Evolutionary conservation across 1,140 invertebrate species (phyloP), one percentile per base, ranked within the genome.

Genomic region (Epicauta chinensis): DNA sequence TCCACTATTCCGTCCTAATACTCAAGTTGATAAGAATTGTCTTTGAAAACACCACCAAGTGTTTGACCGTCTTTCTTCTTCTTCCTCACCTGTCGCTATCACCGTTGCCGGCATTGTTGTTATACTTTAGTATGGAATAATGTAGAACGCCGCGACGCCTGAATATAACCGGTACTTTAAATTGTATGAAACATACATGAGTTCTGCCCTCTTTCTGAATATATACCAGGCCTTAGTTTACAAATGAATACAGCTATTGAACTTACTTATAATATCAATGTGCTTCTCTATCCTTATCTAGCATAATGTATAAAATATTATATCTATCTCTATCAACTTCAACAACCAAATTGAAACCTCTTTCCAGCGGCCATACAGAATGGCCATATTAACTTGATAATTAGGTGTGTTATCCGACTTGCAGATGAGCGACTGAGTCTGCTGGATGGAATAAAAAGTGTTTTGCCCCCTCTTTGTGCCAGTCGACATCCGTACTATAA

Each of bases 351-450:
- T 69, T 65, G 65, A 67, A 68, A 69, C 72, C 70, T 69, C 67
- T 69, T 68, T 67, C 67, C 65, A 62, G 59, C 63, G 63, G 62
- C 67, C 62, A 68, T 67, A 68, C 77, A 78, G 77, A 81, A 81
- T 80, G 77, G 77, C 83, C 83, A 84, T 86, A 86, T 86, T 85
- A 86, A 86, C 83, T 86, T 87, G 83, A 86, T 87, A 87, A 87
- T 87, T 87, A 87, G 83, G 79, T 84, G 79, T 82, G 83, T 85
- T 86, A 86, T 87, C 85, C 80, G 84, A 87, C 84, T 87, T 87
- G 84, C 84, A 87, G 84, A 87, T 87, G 83, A 86, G 84, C 76
- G 58, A 67, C 63, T 60, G 64, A 61, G 61, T 60, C 60, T 56
- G 58, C 53, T 64, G 65, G 65, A 68, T 70, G 66, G 69, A 67